Conservation (phyloP, 2,113 vertebrate genomes). For the Lates calcarifer region DNA sequence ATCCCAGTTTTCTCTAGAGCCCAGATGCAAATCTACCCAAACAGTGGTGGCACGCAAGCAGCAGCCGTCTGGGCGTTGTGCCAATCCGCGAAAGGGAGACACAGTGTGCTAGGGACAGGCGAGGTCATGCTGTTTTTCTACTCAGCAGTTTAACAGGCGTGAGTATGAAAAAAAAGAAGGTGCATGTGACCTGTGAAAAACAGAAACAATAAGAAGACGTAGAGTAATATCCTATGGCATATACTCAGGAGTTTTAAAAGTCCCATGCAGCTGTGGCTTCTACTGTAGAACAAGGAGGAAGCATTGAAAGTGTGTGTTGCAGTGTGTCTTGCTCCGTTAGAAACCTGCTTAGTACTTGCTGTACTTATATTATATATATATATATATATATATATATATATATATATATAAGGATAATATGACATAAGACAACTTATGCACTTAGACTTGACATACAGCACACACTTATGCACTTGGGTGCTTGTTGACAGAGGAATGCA, state of each 20-base stretch:
- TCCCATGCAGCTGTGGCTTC: conserved; percentile 23
- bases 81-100: conserved; percentile 64
- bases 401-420: conserved; percentile 7
- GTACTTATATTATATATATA: too few relatives aligned
- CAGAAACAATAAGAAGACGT: conserved; percentile 32
- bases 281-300: neutral
- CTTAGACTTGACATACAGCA: neutral
- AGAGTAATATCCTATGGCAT: conserved; percentile 1
- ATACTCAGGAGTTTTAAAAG: neutral
- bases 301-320: neutral
- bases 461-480: neutral
- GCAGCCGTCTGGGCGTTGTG: conserved; percentile 70
- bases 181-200: conserved; percentile 35
- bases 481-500: conserved; percentile 14
- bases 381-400: too few relatives aligned
- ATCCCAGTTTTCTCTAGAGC: conserved; percentile 65
- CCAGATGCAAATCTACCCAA: conserved; percentile 79
- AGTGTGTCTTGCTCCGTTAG: neutral
- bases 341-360: neutral
- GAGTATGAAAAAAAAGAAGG: conserved; percentile 12
- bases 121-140: conserved; percentile 57
- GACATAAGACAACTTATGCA: neutral
- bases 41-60: conserved; percentile 81
- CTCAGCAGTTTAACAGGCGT: conserved; percentile 54
- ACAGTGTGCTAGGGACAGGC: conserved; percentile 56